Percentiles rank a stretch among this genome's conserved stretches.
phyloP scores from a whole-genome alignment of 2,888 invertebrate genomes.

The Listrodromus nycthemerus region DNA sequence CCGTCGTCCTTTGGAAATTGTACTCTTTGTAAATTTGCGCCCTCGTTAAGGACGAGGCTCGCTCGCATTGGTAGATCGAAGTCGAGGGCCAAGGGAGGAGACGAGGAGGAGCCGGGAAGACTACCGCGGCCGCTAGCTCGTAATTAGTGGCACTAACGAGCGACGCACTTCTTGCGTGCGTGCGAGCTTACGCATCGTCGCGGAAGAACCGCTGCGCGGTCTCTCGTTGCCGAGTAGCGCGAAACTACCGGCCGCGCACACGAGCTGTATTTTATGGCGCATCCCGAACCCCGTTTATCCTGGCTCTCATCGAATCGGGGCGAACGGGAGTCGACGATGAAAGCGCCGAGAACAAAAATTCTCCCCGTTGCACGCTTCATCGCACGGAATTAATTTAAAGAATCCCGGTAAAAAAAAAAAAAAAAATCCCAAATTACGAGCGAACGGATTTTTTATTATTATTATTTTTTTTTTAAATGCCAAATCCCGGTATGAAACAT shows the following conservation, averaged over 20 bases:
- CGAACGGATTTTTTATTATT: not conserved
- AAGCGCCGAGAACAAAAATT: not conserved
- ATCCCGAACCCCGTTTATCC: not conserved
- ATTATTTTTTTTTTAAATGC: not conserved
- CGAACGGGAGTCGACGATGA: not conserved
- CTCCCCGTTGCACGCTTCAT: not conserved
- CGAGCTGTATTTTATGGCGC: not conserved
- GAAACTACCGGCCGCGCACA: conserved; percentile 44
- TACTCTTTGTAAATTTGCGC: conserved; percentile 60
- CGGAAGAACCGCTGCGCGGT: conserved; percentile 65
- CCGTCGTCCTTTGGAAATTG: conserved; percentile 67
- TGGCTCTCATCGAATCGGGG: conserved; percentile 1
- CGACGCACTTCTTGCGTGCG: conserved; percentile 78
- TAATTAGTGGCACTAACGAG: conserved; percentile 82
- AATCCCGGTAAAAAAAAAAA: not conserved
- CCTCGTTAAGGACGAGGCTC: conserved; percentile 70
- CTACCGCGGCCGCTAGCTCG: conserved; percentile 70
- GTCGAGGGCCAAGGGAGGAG: conserved; percentile 33
- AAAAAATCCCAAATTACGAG: not conserved
- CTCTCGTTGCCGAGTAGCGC: conserved; percentile 33
- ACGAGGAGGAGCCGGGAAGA: conserved; percentile 61
- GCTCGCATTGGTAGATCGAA: conserved; percentile 9
- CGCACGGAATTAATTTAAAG: not conserved
- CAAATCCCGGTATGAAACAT: not conserved
- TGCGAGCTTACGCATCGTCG: conserved; percentile 63